These are phyloP conservation scores for Adineta ricciae DNA, from an alignment of 2,888 invertebrate genomes.

Conservation along the genomic window DNA sequence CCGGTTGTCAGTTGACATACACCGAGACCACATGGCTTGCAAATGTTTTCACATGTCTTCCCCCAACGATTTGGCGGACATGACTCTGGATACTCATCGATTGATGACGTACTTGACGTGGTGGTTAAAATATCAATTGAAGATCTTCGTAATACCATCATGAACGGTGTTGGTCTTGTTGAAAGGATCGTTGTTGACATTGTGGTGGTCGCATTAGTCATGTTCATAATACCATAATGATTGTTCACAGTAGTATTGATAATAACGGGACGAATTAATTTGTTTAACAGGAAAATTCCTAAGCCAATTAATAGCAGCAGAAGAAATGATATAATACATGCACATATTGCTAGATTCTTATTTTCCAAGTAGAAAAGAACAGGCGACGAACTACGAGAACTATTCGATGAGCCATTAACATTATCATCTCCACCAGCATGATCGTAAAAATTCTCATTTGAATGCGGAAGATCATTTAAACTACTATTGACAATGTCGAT, in stretches of 20 bases:
- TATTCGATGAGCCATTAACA: not conserved
- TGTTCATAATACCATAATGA: conserved; percentile 14
- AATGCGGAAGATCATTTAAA: not conserved
- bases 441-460: not conserved
- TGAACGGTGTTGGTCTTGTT: not conserved
- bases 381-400: not conserved
- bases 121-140: not conserved
- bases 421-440: not conserved
- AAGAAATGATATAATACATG: conserved; percentile 8
- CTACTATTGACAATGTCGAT: not conserved
- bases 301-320: not conserved
- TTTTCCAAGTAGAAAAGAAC: not conserved
- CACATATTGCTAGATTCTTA: not conserved
- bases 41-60: not conserved
- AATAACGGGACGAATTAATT: not conserved
- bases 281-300: not conserved
- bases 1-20: not conserved
- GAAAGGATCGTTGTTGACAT: not conserved
- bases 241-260: conserved; percentile 1
- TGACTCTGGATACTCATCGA: not conserved
- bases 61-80: not conserved
- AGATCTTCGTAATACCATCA: not conserved
- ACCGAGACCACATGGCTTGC: conserved; percentile 11
- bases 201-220: not conserved
- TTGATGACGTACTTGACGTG: not conserved